Conservation (phyloP, 2,113 vertebrate genomes). For the Neogobius melanostomus region DNA sequence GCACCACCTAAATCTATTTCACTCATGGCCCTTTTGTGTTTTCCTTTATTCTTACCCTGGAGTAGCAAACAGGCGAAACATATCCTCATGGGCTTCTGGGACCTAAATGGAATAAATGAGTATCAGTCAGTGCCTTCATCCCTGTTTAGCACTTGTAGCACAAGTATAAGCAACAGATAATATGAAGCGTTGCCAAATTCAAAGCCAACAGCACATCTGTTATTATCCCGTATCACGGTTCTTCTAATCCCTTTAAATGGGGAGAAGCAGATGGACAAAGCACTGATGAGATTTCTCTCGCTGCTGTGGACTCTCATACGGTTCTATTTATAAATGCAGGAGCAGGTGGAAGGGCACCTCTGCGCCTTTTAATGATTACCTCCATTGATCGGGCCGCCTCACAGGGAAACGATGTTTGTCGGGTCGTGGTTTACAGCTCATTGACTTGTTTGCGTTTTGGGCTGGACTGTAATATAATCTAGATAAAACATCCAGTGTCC, state of each 20-base stretch:
- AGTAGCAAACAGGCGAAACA: no score
- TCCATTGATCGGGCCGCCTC: constrained; percentile 9
- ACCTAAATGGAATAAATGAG: background rate
- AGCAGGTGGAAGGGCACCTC: background rate
- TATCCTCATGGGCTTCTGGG: constrained; percentile 6
- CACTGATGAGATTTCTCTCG: constrained; percentile 16
- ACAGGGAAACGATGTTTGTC: background rate
- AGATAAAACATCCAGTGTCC: background rate
- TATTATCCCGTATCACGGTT: constrained; percentile 47
- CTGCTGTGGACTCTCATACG: background rate
- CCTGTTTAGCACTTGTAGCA: background rate
- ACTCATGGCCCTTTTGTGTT: no score
- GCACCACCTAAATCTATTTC: no score
- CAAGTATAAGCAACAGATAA: background rate
- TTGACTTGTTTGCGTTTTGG: constrained; percentile 23
- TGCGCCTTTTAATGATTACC: constrained; percentile 6
- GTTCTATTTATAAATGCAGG: constrained; percentile 16
- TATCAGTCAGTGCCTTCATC: background rate
- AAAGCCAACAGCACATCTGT: constrained; percentile 26
- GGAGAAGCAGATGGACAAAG: constrained; percentile 55
- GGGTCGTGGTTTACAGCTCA: constrained; percentile 7
- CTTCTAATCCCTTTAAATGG: constrained; percentile 59
- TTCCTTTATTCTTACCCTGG: no score
- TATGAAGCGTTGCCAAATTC: background rate
- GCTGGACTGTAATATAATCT: constrained; percentile 9